phyloP scores from a whole-genome alignment of 2,113 vertebrate species.

The Cromileptes altivelis region DNA sequence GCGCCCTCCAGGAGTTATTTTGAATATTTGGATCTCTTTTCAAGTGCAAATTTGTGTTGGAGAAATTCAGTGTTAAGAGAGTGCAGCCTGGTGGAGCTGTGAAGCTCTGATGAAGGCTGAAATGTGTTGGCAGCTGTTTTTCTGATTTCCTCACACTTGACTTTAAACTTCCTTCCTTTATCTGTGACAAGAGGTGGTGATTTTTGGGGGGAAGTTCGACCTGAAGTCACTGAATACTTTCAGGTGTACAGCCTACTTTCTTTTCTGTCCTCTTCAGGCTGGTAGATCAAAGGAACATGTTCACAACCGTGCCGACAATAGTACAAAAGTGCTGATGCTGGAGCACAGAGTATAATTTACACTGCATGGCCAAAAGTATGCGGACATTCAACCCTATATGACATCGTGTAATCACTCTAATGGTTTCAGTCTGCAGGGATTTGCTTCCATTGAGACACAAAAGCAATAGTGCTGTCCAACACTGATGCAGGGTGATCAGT shows the following conservation, averaged over 20 bases:
- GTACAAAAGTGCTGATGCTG: not conserved
- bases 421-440: no score
- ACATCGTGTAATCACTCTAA: no score
- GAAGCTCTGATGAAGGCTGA: slow-evolving; percentile 49
- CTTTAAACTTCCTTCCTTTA: slow-evolving; percentile 17
- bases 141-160: slow-evolving; percentile 21
- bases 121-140: slow-evolving; percentile 47
- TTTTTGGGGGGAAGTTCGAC: not conserved
- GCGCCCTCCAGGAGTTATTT: slow-evolving; percentile 31
- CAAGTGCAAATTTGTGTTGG: slow-evolving; percentile 41
- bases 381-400: not conserved
- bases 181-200: not conserved
- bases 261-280: not conserved
- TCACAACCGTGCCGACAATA: not conserved
- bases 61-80: slow-evolving; percentile 3
- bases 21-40: slow-evolving; percentile 50
- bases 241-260: not conserved
- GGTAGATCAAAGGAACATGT: not conserved
- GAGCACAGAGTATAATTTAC: not conserved
- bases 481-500: no score
- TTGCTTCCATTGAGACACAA: no score
- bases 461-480: no score
- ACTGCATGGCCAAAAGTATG: not conserved
- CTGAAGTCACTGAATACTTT: not conserved
- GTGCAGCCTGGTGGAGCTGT: slow-evolving; percentile 30